Conservation (phyloP, 2,797 vertebrate species). For the Hybognathus amarus region DNA sequence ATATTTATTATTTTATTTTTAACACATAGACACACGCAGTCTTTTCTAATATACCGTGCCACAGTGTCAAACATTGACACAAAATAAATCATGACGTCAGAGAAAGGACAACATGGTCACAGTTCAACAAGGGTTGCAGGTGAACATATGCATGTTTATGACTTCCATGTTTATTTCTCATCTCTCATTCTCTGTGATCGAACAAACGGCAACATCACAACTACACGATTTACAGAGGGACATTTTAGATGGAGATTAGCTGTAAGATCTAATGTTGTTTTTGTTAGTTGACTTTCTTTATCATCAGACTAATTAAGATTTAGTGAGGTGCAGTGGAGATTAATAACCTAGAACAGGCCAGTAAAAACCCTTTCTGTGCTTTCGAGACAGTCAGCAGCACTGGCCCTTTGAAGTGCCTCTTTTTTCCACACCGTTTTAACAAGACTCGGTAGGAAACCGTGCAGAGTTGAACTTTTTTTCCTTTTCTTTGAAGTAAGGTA, state of each 20-base stretch:
- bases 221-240: background rate
- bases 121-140: background rate
- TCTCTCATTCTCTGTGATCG: background rate
- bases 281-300: conserved; percentile 63
- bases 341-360: conserved; percentile 65
- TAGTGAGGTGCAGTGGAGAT: conserved; percentile 64
- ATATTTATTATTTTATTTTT: background rate
- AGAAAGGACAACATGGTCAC: too few relatives aligned
- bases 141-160: conserved; percentile 21
- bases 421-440: conserved; percentile 63
- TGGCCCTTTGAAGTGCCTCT: conserved; percentile 65
- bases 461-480: conserved; percentile 39
- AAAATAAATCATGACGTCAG: background rate
- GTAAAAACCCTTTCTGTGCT: conserved; percentile 59
- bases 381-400: conserved; percentile 61
- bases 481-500: conserved; percentile 65
- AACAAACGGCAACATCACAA: background rate
- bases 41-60: background rate
- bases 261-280: conserved; percentile 55
- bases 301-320: conserved; percentile 66
- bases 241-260: conserved; percentile 40
- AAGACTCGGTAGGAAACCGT: conserved; percentile 65
- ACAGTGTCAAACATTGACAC: background rate
- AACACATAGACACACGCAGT: background rate
- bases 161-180: background rate